A percentile compares a stretch with the other conserved stretches of the same genome.
Conservation (phyloP, 2,113 vertebrate species). For the Tretioscincus oriximinensis region DNA sequence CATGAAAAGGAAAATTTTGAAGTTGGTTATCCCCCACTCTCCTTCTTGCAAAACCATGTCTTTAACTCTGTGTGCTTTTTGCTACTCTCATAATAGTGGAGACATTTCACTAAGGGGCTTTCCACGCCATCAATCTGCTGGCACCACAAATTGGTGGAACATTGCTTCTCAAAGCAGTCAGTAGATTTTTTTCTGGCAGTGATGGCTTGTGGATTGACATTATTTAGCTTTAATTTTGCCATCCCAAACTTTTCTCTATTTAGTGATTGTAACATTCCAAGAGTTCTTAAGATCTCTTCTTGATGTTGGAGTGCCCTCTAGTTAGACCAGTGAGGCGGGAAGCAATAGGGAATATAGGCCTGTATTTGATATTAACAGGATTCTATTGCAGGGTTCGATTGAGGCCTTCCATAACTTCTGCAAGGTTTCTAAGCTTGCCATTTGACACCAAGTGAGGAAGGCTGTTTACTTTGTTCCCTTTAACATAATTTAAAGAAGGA, state of each 20-base stretch:
- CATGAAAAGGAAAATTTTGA: neutral
- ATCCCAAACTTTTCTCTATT: neutral
- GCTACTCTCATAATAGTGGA: conserved; percentile 12
- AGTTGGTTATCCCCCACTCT: neutral
- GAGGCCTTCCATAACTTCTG: too few relatives aligned
- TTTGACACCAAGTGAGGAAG: too few relatives aligned
- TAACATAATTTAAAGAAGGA: too few relatives aligned
- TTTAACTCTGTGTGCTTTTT: conserved; percentile 3
- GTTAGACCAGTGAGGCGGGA: neutral
- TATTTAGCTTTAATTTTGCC: too few relatives aligned
- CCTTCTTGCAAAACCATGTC: neutral
- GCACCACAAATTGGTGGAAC: neutral
- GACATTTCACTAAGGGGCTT: conserved; percentile 3
- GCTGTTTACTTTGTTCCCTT: too few relatives aligned
- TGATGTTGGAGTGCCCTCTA: neutral
- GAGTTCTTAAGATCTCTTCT: neutral
- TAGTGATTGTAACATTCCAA: neutral
- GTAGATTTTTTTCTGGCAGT: neutral
- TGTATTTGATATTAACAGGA: neutral
- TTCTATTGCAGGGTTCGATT: too few relatives aligned
- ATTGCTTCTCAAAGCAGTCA: neutral
- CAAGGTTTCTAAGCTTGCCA: too few relatives aligned
- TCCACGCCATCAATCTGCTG: neutral
- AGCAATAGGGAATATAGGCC: neutral
- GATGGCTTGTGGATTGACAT: too few relatives aligned